Evolutionary conservation across 2,888 invertebrate species (phyloP), one percentile per base, ranked within the genome.

Genomic region (Nymphalis urticae): DNA sequence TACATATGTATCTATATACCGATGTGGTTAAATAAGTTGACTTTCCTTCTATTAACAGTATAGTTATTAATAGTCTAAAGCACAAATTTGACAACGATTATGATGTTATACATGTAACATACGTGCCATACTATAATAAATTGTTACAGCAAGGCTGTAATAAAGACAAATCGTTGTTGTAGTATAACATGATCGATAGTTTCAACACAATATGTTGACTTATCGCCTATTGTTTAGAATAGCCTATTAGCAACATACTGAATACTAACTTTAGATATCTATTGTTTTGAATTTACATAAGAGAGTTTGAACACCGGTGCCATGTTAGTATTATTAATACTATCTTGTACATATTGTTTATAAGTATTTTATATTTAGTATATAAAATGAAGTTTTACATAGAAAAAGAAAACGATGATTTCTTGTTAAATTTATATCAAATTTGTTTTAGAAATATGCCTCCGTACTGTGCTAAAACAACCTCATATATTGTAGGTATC

Each of bases 201-300:
- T 58, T 58, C 56, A 69, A 69, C 69, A 65, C 42, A 36, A n/a
- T 56, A 53, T 32, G 47, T 59, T 62, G 56, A n/a, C 42, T 62
- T 60, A 62, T 63, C 16, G 67, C 10, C 59, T 53, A 48, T 66
- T 63, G 69, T 70, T 53, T 24, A 59, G 32, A 65, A 62, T 63
- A 53, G 48, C 69, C 42, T 63, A 54, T 70, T 63, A 56, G 24
- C 24, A 32, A 51, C 19, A 21, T 66, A 60, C 51, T 21, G 60
- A 32, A 48, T 58, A 21, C 47, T 42, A 42, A 42, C 42, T 13
- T 42, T 42, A 42, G 42, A 42, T 42, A 42, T 47, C 61, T 47
- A 62, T 66, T 66, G 66, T 62, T 62, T 17, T 48, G 61, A 36
- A 58, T 58, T 58, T 58, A 19, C 36, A 58, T 58, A 58, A n/a